These are phyloP conservation scores for Acanthococcus lagerstroemiae DNA, from an alignment of 2,888 invertebrate species.

Conservation along the genomic window DNA sequence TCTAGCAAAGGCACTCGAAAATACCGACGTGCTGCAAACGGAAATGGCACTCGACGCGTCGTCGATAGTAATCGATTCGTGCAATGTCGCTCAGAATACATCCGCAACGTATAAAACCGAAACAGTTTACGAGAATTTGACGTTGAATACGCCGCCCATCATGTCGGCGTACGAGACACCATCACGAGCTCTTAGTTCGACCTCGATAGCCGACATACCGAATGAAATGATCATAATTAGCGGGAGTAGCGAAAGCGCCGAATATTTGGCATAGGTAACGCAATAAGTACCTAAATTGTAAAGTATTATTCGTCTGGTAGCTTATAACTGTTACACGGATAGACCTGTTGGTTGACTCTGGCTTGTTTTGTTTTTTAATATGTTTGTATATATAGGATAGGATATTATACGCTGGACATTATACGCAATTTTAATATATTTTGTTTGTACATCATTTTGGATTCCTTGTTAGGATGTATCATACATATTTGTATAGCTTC, in stretches of 20 bases:
- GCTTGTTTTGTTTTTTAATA: no score
- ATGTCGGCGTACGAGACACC: conserved; percentile 73
- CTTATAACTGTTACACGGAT: no score
- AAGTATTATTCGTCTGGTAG: no score
- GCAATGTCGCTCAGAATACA: conserved; percentile 31
- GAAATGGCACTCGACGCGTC: conserved; percentile 25
- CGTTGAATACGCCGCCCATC: conserved; percentile 60
- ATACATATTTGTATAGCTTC: no score
- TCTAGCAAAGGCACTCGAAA: conserved; percentile 37
- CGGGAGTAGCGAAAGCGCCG: not conserved
- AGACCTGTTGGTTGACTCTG: no score
- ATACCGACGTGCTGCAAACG: conserved; percentile 37
- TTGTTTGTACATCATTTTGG: no score
- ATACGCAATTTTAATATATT: no score
- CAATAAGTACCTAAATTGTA: no score
- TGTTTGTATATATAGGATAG: no score
- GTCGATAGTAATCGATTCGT: conserved; percentile 19
- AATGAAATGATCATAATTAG: conserved; percentile 6
- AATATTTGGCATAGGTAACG: conserved; percentile 6
- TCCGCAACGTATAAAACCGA: conserved; percentile 31
- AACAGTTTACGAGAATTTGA: conserved; percentile 58
- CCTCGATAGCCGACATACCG: not conserved
- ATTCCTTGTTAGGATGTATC: no score
- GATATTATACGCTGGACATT: no score
- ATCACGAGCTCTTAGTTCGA: conserved; percentile 23